These are phyloP conservation scores for Abrostola tripartita DNA, from an alignment of 2,888 invertebrate genomes.

Conservation along the genomic window DNA sequence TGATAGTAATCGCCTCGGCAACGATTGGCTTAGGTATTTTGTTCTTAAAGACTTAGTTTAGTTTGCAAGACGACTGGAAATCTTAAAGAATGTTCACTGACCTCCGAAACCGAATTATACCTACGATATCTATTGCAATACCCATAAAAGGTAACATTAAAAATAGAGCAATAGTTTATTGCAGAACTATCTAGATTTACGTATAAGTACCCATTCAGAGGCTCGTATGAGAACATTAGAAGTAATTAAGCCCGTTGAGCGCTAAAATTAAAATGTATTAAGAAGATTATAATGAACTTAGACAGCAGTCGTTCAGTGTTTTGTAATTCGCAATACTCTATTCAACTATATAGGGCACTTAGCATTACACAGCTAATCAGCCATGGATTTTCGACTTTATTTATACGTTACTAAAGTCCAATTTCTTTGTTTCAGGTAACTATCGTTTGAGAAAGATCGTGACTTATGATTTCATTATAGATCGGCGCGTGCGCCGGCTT, in stretches of 20 bases:
- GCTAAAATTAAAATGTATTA: constrained; percentile 40
- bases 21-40: too few species aligned
- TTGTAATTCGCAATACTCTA: constrained; percentile 55
- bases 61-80: background rate
- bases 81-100: background rate
- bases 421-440: constrained; percentile 58
- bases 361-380: background rate
- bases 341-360: constrained; percentile 50
- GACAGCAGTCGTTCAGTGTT: constrained; percentile 50
- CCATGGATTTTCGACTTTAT: constrained; percentile 6
- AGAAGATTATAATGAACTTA: constrained; percentile 40
- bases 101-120: background rate
- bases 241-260: constrained; percentile 19
- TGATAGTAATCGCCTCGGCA: too few species aligned
- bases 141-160: background rate
- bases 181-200: constrained; percentile 9
- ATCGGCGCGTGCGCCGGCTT: constrained; percentile 69
- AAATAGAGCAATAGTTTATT: constrained; percentile 1
- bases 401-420: background rate
- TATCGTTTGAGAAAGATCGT: constrained; percentile 68
- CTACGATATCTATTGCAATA: background rate
- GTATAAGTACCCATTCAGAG: constrained; percentile 13
- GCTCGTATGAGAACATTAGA: constrained; percentile 18
- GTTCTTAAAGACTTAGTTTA: too few species aligned
- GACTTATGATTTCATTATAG: constrained; percentile 79